Conservation (phyloP, 2,113 vertebrate genomes). For the Peromyscus californicus region DNA sequence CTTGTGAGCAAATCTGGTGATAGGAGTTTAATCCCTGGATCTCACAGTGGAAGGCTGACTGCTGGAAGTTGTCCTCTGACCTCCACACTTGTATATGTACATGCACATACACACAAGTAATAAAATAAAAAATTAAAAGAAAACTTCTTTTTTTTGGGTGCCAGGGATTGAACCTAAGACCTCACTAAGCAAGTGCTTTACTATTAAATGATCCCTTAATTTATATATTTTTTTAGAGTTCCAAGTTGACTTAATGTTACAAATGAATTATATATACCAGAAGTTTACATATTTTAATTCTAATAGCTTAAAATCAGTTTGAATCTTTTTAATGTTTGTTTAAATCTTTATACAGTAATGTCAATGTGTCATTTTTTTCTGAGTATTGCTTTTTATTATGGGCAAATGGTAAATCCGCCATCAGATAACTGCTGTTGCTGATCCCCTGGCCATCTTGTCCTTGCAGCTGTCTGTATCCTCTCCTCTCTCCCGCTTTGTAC, state of each 20-base stretch:
- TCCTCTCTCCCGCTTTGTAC: not conserved
- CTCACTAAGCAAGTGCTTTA: not conserved
- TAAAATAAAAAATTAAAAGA: not conserved
- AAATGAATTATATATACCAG: slow-evolving; percentile 27
- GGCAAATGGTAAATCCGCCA: not conserved
- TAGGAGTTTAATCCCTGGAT: not conserved
- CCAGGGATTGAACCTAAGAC: not conserved
- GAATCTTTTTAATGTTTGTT: slow-evolving; percentile 46
- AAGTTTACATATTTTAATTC: slow-evolving; percentile 41
- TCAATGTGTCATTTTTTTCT: slow-evolving; percentile 33
- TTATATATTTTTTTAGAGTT: not conserved
- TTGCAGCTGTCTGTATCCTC: not conserved
- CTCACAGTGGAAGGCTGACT: not conserved
- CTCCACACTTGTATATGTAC: too few relatives aligned
- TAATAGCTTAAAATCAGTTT: slow-evolving; percentile 15
- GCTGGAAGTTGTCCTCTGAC: not conserved
- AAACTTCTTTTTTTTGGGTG: not conserved
- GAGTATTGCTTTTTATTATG: slow-evolving; percentile 47
- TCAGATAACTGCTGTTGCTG: not conserved
- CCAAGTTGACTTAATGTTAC: slow-evolving; percentile 37
- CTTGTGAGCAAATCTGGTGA: not conserved
- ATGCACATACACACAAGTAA: not conserved
- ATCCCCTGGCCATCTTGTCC: not conserved
- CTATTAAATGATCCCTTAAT: not conserved
- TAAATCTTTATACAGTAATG: slow-evolving; percentile 29